phyloP scores from a whole-genome alignment of 2,113 vertebrate species.

The Leptobrachium leishanense region DNA sequence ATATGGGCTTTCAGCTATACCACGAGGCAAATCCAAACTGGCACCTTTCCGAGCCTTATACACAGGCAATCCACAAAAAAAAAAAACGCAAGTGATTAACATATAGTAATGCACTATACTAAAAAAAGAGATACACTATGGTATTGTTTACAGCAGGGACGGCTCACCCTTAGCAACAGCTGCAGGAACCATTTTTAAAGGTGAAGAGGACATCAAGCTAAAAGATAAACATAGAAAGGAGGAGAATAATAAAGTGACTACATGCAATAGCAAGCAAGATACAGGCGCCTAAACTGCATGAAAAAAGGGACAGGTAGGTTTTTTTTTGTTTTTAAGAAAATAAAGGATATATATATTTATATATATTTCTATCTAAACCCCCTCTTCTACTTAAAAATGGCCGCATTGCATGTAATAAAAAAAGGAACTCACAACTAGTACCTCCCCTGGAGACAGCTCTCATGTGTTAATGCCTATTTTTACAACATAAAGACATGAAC shows the following conservation, averaged over 20 bases:
- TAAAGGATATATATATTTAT: conserved; percentile 54
- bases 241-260: conserved; percentile 85
- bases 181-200: conserved; percentile 65
- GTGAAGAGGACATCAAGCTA: conserved; percentile 75
- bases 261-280: conserved; percentile 79
- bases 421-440: conserved; percentile 61
- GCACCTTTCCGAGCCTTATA: conserved; percentile 60
- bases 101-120: conserved; percentile 69
- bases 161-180: no score
- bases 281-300: conserved; percentile 72
- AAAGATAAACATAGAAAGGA: conserved; percentile 65
- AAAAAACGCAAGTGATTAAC: conserved; percentile 56
- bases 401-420: conserved; percentile 68
- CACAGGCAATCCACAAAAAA: conserved; percentile 70
- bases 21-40: conserved; percentile 56
- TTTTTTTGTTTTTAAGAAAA: conserved; percentile 51
- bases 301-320: conserved; percentile 53
- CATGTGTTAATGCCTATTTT: conserved; percentile 72
- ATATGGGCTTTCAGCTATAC: conserved; percentile 59
- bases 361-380: conserved; percentile 59
- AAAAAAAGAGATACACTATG: conserved; percentile 60
- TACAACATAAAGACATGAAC: conserved; percentile 72
- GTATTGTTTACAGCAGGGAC: conserved; percentile 59
- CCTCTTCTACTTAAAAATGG: conserved; percentile 81
- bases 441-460: conserved; percentile 66